phyloP scores from a whole-genome alignment of 2,113 vertebrate genomes.

The Xerus inauris region DNA sequence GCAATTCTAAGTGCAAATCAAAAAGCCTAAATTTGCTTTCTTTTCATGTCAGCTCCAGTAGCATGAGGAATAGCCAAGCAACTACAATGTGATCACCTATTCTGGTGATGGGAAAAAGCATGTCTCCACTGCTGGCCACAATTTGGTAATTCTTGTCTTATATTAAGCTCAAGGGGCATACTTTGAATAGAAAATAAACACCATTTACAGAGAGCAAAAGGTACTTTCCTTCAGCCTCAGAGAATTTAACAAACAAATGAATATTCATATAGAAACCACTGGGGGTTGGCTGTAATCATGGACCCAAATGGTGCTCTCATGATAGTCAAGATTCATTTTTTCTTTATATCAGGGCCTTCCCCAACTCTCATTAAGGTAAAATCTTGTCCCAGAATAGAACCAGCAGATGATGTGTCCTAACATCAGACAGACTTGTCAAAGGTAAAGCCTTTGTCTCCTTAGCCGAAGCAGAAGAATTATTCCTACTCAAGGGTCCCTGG shows the following conservation, averaged over 20 bases:
- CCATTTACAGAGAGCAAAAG: background rate
- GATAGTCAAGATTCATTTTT: background rate
- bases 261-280: background rate
- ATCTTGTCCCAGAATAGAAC: background rate
- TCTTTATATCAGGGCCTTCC: background rate
- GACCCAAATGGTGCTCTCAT: background rate
- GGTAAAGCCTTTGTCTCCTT: background rate
- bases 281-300: background rate
- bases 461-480: slow-evolving; percentile 20
- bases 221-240: background rate
- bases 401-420: background rate
- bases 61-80: background rate
- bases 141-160: background rate
- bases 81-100: background rate
- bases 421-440: background rate
- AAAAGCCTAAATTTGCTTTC: background rate
- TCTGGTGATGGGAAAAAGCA: background rate
- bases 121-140: background rate
- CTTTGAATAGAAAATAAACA: slow-evolving; percentile 3
- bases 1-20: background rate
- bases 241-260: background rate
- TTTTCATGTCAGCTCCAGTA: background rate
- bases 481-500: background rate
- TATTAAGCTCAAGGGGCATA: background rate
- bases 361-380: background rate